Conservation (phyloP, 1,140 invertebrate species). For the Akabosia matsudoensis region DNA sequence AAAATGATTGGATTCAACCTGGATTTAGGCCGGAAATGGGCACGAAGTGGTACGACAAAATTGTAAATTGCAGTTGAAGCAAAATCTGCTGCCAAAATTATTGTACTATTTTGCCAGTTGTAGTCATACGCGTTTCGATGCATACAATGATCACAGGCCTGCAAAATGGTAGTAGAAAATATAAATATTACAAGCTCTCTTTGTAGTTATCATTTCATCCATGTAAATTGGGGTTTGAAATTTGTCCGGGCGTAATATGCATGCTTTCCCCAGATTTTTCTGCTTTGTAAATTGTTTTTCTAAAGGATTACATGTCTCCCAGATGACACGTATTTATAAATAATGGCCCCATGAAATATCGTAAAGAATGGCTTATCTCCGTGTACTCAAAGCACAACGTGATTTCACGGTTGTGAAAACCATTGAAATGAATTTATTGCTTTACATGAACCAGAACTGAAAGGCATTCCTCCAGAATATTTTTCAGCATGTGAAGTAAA, state of each 20-base stretch:
- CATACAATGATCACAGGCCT: conserved; percentile 90
- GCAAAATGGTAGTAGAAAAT: neutral
- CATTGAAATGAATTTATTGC: neutral
- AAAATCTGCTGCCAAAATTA: conserved; percentile 93
- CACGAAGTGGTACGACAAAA: conserved; percentile 94
- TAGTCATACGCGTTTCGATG: conserved; percentile 94
- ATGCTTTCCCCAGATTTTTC: too few relatives aligned
- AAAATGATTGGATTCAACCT: conserved; percentile 94
- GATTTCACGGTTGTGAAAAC: neutral
- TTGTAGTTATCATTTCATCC: too few relatives aligned
- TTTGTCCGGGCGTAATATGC: too few relatives aligned
- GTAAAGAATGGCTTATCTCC: neutral
- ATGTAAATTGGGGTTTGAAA: too few relatives aligned
- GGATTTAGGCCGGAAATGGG: conserved; percentile 90
- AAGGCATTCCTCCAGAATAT: too few relatives aligned
- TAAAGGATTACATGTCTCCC: too few relatives aligned
- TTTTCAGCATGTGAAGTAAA: too few relatives aligned
- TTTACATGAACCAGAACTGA: too few relatives aligned
- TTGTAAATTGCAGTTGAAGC: conserved; percentile 98
- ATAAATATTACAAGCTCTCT: neutral
- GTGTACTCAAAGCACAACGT: neutral
- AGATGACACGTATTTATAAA: too few relatives aligned
- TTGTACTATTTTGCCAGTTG: conserved; percentile 95
- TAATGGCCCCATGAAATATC: too few relatives aligned
- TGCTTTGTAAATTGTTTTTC: too few relatives aligned